Conservation (phyloP, 2,113 vertebrate genomes). For the Tauraco erythrolophus region DNA sequence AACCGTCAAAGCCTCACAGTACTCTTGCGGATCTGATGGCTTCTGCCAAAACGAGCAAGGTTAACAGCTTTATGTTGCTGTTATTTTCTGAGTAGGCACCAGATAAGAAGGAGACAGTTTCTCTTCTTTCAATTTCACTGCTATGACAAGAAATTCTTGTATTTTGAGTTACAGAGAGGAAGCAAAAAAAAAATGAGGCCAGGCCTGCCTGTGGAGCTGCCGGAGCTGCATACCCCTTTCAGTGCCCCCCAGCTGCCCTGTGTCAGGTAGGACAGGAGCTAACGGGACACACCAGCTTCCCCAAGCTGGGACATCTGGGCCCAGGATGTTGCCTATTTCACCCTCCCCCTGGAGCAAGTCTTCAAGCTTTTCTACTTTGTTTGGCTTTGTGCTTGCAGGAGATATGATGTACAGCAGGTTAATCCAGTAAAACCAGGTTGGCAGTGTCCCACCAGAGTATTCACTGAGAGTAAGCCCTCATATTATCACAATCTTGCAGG, state of each 20-base stretch:
- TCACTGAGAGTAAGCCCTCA: neutral
- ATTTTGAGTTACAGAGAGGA: neutral
- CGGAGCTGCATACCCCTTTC: neutral
- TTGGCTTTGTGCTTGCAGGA: neutral
- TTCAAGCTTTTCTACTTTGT: neutral
- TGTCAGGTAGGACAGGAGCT: neutral
- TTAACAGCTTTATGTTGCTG: neutral
- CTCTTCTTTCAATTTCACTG: neutral
- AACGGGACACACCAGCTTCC: neutral
- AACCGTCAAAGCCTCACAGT: neutral
- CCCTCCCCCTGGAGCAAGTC: neutral
- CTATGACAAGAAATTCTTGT: neutral
- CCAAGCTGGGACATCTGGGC: neutral
- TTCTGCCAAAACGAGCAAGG: neutral
- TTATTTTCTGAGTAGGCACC: neutral
- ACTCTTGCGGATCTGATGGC: neutral
- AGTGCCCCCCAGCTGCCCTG: accelerated
- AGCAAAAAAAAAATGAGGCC: too few relatives aligned
- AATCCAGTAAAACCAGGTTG: neutral
- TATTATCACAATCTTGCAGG: neutral
- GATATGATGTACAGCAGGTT: neutral
- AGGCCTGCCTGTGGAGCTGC: neutral
- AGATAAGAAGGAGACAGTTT: neutral
- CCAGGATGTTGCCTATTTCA: neutral
- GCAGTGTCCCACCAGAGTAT: neutral